Percentiles rank a stretch among this genome's conserved stretches.
Evolutionary conservation across 2,113 vertebrate genomes (phyloP).

Genomic region (Chrysochloris asiatica): DNA sequence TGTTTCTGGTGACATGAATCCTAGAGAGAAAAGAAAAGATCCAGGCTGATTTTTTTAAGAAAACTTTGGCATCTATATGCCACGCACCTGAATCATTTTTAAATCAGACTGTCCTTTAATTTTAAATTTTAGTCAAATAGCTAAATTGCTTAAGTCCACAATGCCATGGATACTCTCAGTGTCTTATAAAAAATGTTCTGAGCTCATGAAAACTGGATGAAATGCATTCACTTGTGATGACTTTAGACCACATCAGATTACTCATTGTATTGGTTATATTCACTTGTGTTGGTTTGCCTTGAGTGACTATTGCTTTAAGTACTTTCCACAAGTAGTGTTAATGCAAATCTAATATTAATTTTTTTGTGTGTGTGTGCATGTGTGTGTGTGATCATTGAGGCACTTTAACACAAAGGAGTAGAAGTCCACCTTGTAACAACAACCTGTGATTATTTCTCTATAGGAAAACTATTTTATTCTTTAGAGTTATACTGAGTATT

Average conservation of each 20-base stretch:
- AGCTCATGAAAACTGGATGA: conserved; percentile 37
- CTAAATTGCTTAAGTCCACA: conserved; percentile 37
- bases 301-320: conserved; percentile 63
- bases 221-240: conserved; percentile 53
- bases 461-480: conserved; percentile 52
- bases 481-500: conserved; percentile 61
- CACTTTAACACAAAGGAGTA: conserved; percentile 60
- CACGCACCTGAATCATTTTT: conserved; percentile 44
- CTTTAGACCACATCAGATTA: conserved; percentile 54
- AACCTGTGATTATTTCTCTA: conserved; percentile 63
- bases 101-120: conserved; percentile 28
- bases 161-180: conserved; percentile 31
- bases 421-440: conserved; percentile 50
- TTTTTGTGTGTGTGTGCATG: too few relatives aligned
- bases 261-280: conserved; percentile 30
- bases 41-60: background rate
- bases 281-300: conserved; percentile 39
- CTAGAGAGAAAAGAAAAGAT: conserved; percentile 1
- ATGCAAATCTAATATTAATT: conserved; percentile 58
- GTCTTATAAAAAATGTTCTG: conserved; percentile 25
- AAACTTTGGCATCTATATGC: background rate
- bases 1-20: conserved; percentile 1
- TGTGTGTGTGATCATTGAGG: conserved; percentile 71
- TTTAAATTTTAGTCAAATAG: conserved; percentile 41
- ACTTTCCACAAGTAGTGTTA: conserved; percentile 62